These are phyloP conservation scores for Netelia virgata DNA, from an alignment of 2,888 invertebrate species.

Conservation along the genomic window DNA sequence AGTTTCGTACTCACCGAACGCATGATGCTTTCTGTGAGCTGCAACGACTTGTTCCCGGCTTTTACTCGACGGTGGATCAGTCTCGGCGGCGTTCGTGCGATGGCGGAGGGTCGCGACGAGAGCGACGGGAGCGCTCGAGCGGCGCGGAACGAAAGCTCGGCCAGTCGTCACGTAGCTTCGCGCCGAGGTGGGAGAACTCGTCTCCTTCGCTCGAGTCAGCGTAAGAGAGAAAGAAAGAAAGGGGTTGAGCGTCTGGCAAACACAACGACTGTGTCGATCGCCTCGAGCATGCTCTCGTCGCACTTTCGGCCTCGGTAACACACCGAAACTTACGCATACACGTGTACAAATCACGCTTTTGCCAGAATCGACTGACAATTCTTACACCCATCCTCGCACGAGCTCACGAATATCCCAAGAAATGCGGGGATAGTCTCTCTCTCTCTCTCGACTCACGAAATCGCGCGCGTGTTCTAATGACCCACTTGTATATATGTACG, in stretches of 20 bases:
- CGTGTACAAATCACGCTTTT: background rate
- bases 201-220: background rate
- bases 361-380: constrained; percentile 32
- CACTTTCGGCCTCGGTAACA: constrained; percentile 36
- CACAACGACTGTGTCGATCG: background rate
- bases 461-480: constrained; percentile 26
- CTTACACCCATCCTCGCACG: constrained; percentile 24
- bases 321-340: constrained; percentile 5
- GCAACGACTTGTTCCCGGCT: constrained; percentile 77
- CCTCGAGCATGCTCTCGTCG: constrained; percentile 33
- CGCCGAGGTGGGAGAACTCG: constrained; percentile 32
- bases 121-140: background rate
- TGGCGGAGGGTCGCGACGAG: background rate
- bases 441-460: constrained; percentile 30
- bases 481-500: constrained; percentile 12
- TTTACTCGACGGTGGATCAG: constrained; percentile 77
- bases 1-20: constrained; percentile 84
- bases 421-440: constrained; percentile 3
- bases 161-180: background rate
- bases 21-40: constrained; percentile 84
- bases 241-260: constrained; percentile 34
- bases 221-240: constrained; percentile 50
- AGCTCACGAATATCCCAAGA: constrained; percentile 6
- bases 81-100: background rate
- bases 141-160: background rate